Evolutionary conservation across 2,113 vertebrate species (phyloP).

Genomic region (Calyptomena viridis): DNA sequence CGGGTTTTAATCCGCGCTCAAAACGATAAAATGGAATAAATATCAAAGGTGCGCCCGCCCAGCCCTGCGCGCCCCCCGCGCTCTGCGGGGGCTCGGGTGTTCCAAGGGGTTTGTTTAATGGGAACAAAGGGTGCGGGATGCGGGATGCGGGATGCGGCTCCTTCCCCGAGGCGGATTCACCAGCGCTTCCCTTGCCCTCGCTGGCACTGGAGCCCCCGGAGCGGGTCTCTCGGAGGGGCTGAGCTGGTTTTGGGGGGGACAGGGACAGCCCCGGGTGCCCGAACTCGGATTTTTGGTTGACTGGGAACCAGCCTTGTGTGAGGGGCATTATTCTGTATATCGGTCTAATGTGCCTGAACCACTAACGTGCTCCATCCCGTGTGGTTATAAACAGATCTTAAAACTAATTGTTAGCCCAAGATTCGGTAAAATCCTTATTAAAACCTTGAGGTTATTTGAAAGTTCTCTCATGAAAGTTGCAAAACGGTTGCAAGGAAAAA

Average conservation of each 20-base stretch:
- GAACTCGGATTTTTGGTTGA: fast-evolving
- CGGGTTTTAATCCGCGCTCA: neutral
- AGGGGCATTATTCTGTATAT: fast-evolving
- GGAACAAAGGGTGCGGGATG: neutral
- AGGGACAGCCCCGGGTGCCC: fast-evolving
- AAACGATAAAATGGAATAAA: neutral
- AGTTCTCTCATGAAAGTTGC: neutral
- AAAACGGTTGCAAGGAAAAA: fast-evolving
- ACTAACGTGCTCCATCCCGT: fast-evolving
- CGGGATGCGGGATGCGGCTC: neutral
- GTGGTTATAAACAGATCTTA: fast-evolving
- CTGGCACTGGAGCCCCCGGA: fast-evolving
- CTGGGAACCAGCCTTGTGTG: too few relatives aligned
- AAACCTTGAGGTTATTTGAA: neutral
- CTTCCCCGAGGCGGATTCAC: neutral
- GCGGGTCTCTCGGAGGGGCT: fast-evolving
- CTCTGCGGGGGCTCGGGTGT: neutral
- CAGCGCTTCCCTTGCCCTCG: neutral
- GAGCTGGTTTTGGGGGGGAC: fast-evolving
- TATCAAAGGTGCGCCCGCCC: too few relatives aligned
- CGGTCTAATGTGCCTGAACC: neutral
- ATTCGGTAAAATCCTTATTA: neutral
- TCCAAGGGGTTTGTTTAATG: fast-evolving
- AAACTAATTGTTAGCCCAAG: fast-evolving
- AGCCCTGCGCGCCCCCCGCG: neutral